Base-by-base conservation (phyloP, 2,797 vertebrate species). In the Ctenochaetus hawaiiensis region DNA sequence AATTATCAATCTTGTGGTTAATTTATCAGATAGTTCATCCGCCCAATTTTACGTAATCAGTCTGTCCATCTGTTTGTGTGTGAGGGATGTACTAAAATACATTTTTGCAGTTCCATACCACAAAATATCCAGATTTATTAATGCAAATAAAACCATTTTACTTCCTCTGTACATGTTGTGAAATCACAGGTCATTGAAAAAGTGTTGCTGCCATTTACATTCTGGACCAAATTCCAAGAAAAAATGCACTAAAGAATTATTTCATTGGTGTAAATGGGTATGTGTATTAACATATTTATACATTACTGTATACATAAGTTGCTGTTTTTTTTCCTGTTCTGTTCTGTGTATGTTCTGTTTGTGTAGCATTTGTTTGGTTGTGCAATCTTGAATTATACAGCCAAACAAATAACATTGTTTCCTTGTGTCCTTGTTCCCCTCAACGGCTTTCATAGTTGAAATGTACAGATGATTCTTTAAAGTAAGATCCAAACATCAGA, bases 1-100 rank as follows among this genome's bases (percentile, higher is more conserved):
- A 65, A 56, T 81, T 82, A 85, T 80, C 60, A 85, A 16, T 80
- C 67, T 82, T 70, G 51, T 73, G 63, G 72, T 80, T 86, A 67
- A 79, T 84, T 86, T 81, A 79, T 78, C 78, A 73, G 65, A 82
- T 18, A 64, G 58, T 82, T 73, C 66, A 51, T 78, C 53, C 39
- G 41, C 49, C 54, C 60, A 48, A 75, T 58, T 75, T 30, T 69
- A 60, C 41, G 22, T 37, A 64, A 79, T 80, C 69, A 71, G 26
- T 82, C 53, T 75, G 67, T 86, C 41, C 58, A 77, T 88, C 61
- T 86, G 69, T 62, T 45, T 57, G n/a, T 63, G 12, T 44, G 41
- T 51, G 39, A 26, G 54, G 12, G 53, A 68, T 5, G 22, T 26
- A 59, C 51, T 9, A 44, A 48, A 75, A 66, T 70, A 26, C 12